phyloP scores from a whole-genome alignment of 2,888 invertebrate species.

The Ennomos quercinarius region DNA sequence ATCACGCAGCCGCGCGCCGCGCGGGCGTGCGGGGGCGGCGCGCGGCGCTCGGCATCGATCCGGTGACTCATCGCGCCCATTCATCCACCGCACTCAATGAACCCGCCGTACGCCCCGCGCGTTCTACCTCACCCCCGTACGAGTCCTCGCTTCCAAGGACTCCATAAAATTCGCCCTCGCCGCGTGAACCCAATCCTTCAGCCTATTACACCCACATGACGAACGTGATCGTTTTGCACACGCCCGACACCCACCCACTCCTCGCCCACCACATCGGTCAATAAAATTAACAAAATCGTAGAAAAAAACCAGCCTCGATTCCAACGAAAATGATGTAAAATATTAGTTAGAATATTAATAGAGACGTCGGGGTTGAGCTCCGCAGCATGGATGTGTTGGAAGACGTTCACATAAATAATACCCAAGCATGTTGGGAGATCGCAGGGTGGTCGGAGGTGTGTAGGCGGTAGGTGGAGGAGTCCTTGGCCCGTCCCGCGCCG shows the following conservation, averaged over 20 bases:
- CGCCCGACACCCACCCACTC: conserved; percentile 49
- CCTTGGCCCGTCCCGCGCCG: conserved; percentile 68
- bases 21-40: conserved; percentile 39
- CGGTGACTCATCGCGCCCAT: conserved; percentile 81
- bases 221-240: conserved; percentile 58
- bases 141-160: conserved; percentile 76
- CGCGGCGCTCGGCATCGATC: conserved; percentile 68
- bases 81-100: conserved; percentile 84
- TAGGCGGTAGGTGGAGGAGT: conserved; percentile 61
- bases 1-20: conserved; percentile 33
- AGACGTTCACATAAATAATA: conserved; percentile 27
- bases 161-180: conserved; percentile 71
- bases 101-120: conserved; percentile 60
- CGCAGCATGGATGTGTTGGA: conserved; percentile 18
- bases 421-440: conserved; percentile 26
- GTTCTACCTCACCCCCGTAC: conserved; percentile 54
- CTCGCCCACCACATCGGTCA: conserved; percentile 45
- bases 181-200: conserved; percentile 68
- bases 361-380: conserved; percentile 9
- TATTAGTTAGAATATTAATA: conserved; percentile 7
- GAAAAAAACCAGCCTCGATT: conserved; percentile 2
- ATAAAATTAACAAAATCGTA: conserved; percentile 15
- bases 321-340: conserved; percentile 18
- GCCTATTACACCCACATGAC: conserved; percentile 66
- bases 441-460: conserved; percentile 43